phyloP scores from a whole-genome alignment of 2,797 vertebrate species.

The Protosalanx chinensis region DNA sequence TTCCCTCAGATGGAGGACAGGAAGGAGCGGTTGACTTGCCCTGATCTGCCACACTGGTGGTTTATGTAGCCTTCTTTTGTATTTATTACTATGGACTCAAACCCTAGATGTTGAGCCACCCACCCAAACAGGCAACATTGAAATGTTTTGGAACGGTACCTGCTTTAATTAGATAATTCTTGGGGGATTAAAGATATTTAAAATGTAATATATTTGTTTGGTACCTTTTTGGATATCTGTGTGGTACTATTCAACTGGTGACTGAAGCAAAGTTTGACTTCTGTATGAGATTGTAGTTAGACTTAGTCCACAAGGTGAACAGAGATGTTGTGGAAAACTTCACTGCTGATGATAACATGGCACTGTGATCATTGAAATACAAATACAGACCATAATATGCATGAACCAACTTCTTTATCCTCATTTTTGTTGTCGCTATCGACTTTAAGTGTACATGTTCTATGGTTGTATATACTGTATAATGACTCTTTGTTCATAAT shows the following conservation, averaged over 20 bases:
- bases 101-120: constrained; percentile 34
- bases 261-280: constrained; percentile 35
- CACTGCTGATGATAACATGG: constrained; percentile 52
- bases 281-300: constrained; percentile 27
- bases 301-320: constrained; percentile 28
- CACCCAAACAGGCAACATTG: constrained; percentile 25
- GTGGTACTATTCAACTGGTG: constrained; percentile 32
- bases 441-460: constrained; percentile 74
- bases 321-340: constrained; percentile 14
- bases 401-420: constrained; percentile 77
- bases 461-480: constrained; percentile 52
- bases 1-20: constrained; percentile 44
- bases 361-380: constrained; percentile 66
- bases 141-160: constrained; percentile 42
- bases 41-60: constrained; percentile 20
- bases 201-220: constrained; percentile 71
- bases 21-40: constrained; percentile 33
- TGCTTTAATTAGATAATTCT: constrained; percentile 39
- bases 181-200: constrained; percentile 63
- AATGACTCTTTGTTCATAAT: constrained; percentile 41
- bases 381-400: constrained; percentile 77
- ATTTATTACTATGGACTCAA: constrained; percentile 60
- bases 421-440: constrained; percentile 67
- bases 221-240: constrained; percentile 41
- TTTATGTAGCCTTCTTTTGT: constrained; percentile 53